Conservation (phyloP, 2,888 invertebrate genomes). For the Pristionchus japonicus region DNA sequence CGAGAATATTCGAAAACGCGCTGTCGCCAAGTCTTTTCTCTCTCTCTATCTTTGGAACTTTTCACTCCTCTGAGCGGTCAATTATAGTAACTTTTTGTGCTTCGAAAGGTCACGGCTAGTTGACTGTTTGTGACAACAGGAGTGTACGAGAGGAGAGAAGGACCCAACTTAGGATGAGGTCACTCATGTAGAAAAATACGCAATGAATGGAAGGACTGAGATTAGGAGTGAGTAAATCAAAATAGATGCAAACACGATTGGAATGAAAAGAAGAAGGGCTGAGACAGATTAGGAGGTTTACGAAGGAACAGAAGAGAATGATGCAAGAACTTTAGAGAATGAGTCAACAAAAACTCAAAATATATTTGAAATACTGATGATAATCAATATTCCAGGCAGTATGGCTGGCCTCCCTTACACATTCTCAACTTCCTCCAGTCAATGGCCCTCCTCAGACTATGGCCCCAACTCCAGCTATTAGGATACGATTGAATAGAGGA, state of each 20-base stretch:
- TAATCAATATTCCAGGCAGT: background rate
- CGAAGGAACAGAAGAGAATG: background rate
- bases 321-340: too few species aligned
- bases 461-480: slow-evolving; percentile 58
- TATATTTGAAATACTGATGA: background rate
- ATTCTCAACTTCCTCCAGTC: slow-evolving; percentile 6
- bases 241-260: slow-evolving; percentile 1
- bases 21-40: background rate
- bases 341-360: background rate
- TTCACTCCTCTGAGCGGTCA: background rate
- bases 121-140: background rate
- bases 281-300: slow-evolving; percentile 1
- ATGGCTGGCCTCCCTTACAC: background rate
- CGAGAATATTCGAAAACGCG: slow-evolving; percentile 1
- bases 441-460: background rate
- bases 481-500: slow-evolving; percentile 63
- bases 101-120: background rate
- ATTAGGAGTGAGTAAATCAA: background rate
- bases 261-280: background rate
- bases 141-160: background rate
- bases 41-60: background rate
- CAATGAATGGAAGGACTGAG: background rate
- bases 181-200: background rate
- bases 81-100: background rate
- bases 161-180: background rate